Evolutionary conservation across 2,797 vertebrate genomes (phyloP).

Genomic region (Acropternis orthonyx): DNA sequence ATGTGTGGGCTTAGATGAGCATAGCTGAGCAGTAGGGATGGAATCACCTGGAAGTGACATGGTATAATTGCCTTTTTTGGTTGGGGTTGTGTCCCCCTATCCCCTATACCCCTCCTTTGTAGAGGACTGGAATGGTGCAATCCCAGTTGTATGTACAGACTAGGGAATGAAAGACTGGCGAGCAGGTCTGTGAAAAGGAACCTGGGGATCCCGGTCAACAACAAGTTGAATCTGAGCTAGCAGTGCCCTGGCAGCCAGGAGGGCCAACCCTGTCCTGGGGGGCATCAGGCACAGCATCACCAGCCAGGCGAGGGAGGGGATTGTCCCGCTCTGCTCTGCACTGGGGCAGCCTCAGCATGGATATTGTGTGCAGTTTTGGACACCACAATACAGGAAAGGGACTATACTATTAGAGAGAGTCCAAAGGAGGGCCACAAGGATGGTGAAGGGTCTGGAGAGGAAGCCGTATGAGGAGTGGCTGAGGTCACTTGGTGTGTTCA

Average conservation of each 20-base stretch:
- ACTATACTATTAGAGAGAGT: not conserved
- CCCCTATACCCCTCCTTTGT: rapidly evolving
- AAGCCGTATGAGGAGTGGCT: too few species aligned
- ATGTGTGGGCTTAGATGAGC: not conserved
- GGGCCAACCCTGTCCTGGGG: not conserved
- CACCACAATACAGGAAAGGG: not conserved
- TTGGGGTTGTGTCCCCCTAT: rapidly evolving
- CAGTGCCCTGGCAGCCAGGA: not conserved
- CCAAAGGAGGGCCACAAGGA: not conserved
- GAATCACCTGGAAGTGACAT: not conserved
- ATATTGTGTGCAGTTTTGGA: not conserved
- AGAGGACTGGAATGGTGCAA: not conserved
- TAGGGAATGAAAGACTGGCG: not conserved
- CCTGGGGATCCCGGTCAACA: not conserved
- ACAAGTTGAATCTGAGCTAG: not conserved
- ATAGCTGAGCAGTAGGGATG: not conserved
- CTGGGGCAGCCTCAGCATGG: rapidly evolving
- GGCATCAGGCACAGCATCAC: not conserved
- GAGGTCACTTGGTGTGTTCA: not conserved
- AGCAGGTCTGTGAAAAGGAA: not conserved
- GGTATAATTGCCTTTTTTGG: not conserved
- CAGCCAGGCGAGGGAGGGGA: not conserved
- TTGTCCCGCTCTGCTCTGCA: not conserved
- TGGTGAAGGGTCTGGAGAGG: not conserved
- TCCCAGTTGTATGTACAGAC: too few species aligned